Percentiles rank a stretch among this genome's conserved stretches.
Evolutionary conservation across 2,888 invertebrate species (phyloP).

Genomic region (Tachystola acroxantha): DNA sequence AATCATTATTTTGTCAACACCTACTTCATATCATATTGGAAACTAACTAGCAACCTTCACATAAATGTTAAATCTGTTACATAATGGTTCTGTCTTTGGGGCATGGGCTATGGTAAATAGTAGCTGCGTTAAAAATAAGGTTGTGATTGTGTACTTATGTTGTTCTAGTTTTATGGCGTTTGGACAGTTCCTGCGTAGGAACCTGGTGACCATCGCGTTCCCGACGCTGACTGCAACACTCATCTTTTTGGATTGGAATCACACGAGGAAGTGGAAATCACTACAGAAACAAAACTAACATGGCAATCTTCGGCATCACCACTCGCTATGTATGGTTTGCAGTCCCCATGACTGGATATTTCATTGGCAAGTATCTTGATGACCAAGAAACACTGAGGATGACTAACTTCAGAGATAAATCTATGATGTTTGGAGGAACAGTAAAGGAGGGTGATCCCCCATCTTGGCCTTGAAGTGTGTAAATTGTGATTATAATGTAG

Average conservation of each 20-base stretch:
- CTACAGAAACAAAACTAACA: conserved; percentile 46
- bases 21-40: no score
- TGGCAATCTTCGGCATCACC: conserved; percentile 78
- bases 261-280: conserved; percentile 85
- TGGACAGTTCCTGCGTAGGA: conserved; percentile 73
- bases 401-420: conserved; percentile 87
- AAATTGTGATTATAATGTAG: conserved; percentile 9
- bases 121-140: no score
- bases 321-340: conserved; percentile 64
- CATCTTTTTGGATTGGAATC: conserved; percentile 85
- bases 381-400: conserved; percentile 84
- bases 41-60: no score
- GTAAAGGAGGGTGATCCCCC: conserved; percentile 83
- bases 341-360: conserved; percentile 77
- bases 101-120: no score
- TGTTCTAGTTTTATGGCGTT: conserved; percentile 74
- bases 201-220: conserved; percentile 82
- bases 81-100: no score
- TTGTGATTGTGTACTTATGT: no score
- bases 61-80: no score
- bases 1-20: no score
- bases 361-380: conserved; percentile 82
- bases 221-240: conserved; percentile 77
- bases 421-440: conserved; percentile 84
- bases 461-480: conserved; percentile 81